Percentiles rank a stretch among this genome's conserved stretches.
Conservation (phyloP, 2,797 vertebrate genomes). For the Strix occidentalis region DNA sequence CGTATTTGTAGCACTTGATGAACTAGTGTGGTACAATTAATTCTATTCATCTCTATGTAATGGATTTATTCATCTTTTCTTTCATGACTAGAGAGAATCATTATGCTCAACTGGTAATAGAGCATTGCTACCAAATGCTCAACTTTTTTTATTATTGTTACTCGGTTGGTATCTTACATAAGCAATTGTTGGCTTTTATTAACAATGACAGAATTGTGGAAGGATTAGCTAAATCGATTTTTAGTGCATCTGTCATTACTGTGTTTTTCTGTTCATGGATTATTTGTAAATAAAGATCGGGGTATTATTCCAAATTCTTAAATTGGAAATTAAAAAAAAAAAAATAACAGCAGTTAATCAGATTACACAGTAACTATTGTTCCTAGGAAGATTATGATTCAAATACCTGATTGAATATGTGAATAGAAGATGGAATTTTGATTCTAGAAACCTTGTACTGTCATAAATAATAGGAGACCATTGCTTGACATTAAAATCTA, state of each 20-base stretch:
- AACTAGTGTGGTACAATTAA: slow-evolving; percentile 51
- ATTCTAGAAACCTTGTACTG: background rate
- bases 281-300: slow-evolving; percentile 11
- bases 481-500: background rate
- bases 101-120: background rate
- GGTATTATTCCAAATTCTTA: background rate
- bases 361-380: background rate
- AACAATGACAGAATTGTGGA: background rate
- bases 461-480: background rate
- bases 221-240: slow-evolving; percentile 23
- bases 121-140: background rate
- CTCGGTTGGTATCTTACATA: background rate
- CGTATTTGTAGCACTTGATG: slow-evolving; percentile 26
- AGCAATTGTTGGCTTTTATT: slow-evolving; percentile 21
- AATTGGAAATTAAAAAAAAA: background rate
- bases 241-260: background rate
- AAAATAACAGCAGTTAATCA: background rate
- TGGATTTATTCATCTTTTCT: slow-evolving; percentile 1
- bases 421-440: background rate
- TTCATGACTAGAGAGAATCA: background rate
- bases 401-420: background rate
- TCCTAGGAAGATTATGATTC: background rate
- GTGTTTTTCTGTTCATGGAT: background rate
- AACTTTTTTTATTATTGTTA: background rate
- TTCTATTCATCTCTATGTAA: background rate